Conservation (phyloP, 2,113 vertebrate species). For the Pica pica region DNA sequence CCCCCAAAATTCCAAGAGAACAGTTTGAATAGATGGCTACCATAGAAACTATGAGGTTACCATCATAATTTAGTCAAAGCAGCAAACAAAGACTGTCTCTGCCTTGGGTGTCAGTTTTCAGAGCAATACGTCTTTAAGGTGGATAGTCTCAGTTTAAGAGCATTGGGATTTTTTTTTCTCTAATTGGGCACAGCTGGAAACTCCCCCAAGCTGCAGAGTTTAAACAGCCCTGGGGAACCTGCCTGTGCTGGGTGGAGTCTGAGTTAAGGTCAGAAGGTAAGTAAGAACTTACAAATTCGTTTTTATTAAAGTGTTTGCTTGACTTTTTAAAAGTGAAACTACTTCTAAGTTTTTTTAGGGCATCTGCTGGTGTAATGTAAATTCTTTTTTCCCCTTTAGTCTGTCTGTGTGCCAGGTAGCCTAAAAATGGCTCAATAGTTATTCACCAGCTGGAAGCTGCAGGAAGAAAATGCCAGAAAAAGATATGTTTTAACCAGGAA, state of each 20-base stretch:
- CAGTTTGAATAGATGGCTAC: neutral
- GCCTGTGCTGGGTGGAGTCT: neutral
- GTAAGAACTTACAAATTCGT: fast-evolving
- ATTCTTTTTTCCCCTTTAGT: neutral
- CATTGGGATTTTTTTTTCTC: neutral
- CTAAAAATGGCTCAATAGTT: neutral
- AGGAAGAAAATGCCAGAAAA: neutral
- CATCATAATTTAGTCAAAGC: neutral
- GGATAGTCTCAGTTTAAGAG: neutral
- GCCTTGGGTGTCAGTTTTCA: neutral
- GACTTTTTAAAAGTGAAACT: neutral
- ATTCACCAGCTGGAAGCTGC: neutral
- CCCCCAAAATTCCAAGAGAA: neutral
- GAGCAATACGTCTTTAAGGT: neutral
- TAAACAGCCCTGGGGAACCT: neutral
- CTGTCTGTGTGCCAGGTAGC: fast-evolving
- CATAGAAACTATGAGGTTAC: neutral
- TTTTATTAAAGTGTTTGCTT: fast-evolving
- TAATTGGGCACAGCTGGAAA: neutral
- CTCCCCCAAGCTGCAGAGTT: neutral
- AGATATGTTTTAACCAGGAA: neutral
- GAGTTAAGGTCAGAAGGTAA: neutral
- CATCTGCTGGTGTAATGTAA: neutral
- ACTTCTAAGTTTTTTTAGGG: neutral
- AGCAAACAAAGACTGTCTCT: neutral